Evolutionary conservation across 2,888 invertebrate genomes (phyloP).

Genomic region (Invenusta paracnida): DNA sequence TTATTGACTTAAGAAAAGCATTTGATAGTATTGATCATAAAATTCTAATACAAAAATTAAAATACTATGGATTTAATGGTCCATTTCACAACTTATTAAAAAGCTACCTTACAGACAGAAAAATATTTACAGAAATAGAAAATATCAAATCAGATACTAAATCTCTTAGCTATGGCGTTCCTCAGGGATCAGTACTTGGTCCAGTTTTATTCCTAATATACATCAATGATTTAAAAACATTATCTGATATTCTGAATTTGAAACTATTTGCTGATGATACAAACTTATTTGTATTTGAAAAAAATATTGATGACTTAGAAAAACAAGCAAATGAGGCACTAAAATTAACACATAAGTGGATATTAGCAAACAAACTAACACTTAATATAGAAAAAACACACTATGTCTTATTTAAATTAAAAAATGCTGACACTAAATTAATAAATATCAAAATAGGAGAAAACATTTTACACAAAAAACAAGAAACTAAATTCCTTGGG

Average conservation of each 20-base stretch:
- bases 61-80: no score
- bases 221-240: background rate
- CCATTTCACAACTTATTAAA: background rate
- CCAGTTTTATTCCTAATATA: no score
- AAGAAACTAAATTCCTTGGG: background rate
- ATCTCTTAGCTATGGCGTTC: background rate
- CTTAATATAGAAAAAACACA: no score
- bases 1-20: background rate
- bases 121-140: background rate
- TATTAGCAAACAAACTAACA: no score
- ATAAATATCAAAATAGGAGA: no score
- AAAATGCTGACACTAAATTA: no score
- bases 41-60: no score
- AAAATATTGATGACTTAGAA: no score
- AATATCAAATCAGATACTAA: background rate
- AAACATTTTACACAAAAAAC: no score
- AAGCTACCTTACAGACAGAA: background rate
- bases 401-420: no score
- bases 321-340: no score
- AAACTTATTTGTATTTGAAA: background rate
- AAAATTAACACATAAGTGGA: no score
- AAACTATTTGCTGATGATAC: background rate
- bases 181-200: background rate
- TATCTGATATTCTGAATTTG: background rate
- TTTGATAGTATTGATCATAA: background rate